Evolutionary conservation across 1,140 invertebrate species (phyloP).

Genomic region (Drosophila eugracilis): DNA sequence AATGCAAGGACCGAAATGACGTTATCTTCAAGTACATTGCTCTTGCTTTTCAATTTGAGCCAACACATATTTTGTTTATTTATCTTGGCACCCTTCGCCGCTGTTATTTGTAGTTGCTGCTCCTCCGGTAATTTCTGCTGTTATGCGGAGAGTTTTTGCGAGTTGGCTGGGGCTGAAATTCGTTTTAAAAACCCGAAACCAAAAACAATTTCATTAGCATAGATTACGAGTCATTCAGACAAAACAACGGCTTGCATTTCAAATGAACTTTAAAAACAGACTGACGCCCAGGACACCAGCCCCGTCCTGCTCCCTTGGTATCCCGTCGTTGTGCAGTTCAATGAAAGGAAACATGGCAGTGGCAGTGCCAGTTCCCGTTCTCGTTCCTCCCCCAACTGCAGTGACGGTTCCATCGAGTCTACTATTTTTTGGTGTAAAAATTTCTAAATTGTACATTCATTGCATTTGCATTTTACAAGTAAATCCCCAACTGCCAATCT

Average conservation of each 20-base stretch:
- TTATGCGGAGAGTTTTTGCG: constrained; percentile 44
- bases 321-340: constrained; percentile 38
- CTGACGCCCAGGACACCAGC: constrained; percentile 31
- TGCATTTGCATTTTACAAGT: constrained; percentile 83
- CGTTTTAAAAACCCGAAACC: constrained; percentile 66
- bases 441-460: constrained; percentile 83
- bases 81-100: constrained; percentile 43
- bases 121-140: constrained; percentile 35
- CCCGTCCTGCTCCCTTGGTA: background rate
- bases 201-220: constrained; percentile 81
- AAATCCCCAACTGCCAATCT: constrained; percentile 83
- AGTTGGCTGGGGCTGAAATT: constrained; percentile 43
- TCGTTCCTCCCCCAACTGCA: constrained; percentile 19
- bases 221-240: constrained; percentile 79
- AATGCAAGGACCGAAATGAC: constrained; percentile 7
- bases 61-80: constrained; percentile 46
- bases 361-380: background rate
- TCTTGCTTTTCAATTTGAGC: constrained; percentile 51
- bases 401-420: constrained; percentile 49
- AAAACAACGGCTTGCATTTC: constrained; percentile 73
- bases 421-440: constrained; percentile 79
- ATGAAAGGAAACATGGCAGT: constrained; percentile 29
- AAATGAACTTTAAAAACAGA: constrained; percentile 67
- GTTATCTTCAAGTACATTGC: constrained; percentile 50
- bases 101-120: constrained; percentile 21